phyloP scores from a whole-genome alignment of 1,140 invertebrate genomes.

The Adelges cooleyi region DNA sequence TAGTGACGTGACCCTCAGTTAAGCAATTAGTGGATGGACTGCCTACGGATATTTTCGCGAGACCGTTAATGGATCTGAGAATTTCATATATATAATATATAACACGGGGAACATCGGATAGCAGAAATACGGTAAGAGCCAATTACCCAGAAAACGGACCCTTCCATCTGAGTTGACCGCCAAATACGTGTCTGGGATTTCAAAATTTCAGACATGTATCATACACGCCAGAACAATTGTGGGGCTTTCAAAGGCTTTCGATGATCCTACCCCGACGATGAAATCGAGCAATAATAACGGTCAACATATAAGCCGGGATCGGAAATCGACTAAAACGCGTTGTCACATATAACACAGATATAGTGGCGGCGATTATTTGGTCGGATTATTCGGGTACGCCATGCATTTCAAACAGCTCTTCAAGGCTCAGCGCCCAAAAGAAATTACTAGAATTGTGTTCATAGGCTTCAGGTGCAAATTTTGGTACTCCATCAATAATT shows the following conservation, averaged over 20 bases:
- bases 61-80: background rate
- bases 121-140: background rate
- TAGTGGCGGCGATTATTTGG: slow-evolving; percentile 10
- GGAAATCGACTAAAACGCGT: slow-evolving; percentile 21
- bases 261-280: slow-evolving; percentile 7
- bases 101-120: too few relatives aligned
- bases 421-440: too few relatives aligned
- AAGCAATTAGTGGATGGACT: slow-evolving; percentile 1
- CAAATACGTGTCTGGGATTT: slow-evolving; percentile 13
- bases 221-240: slow-evolving; percentile 7
- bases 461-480: background rate
- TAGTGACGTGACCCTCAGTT: background rate
- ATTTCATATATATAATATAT: background rate
- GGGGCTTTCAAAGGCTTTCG: slow-evolving; percentile 5
- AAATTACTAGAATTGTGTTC: too few relatives aligned
- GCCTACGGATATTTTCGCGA: background rate
- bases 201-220: slow-evolving; percentile 12
- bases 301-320: slow-evolving; percentile 20
- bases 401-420: background rate
- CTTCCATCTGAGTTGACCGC: background rate
- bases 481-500: background rate
- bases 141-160: slow-evolving; percentile 15
- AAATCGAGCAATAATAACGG: slow-evolving; percentile 16
- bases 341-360: slow-evolving; percentile 25
- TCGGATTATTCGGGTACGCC: slow-evolving; percentile 1